Evolutionary conservation across 2,888 invertebrate genomes (phyloP).

Genomic region (Aleiodes leptofemur): DNA sequence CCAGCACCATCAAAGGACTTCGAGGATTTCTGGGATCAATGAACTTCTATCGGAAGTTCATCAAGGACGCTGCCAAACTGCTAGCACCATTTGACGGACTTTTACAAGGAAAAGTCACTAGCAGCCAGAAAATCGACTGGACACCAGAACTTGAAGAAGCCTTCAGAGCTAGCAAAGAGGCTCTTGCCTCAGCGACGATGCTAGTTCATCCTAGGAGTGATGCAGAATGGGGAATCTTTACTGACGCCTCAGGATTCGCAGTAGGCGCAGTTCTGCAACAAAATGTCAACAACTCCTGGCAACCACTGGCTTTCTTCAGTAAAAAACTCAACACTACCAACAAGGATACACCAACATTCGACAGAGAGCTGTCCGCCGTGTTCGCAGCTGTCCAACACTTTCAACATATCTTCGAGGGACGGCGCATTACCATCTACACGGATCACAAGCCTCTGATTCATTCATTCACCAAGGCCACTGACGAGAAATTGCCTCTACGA

Average conservation of each 20-base stretch:
- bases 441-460: constrained; percentile 42
- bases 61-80: not conserved
- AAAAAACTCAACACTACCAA: not conserved
- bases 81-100: not conserved
- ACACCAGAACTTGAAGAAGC: constrained; percentile 3
- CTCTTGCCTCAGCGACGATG: not conserved
- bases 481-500: not conserved
- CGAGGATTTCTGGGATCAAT: not conserved
- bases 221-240: too few relatives aligned
- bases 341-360: too few relatives aligned
- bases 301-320: not conserved
- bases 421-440: constrained; percentile 25
- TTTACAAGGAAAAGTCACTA: not conserved
- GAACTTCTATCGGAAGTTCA: constrained; percentile 9
- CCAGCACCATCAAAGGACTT: not conserved
- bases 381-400: too few relatives aligned
- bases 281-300: not conserved
- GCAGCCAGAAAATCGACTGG: not conserved
- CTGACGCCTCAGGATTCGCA: constrained; percentile 36
- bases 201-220: constrained; percentile 4
- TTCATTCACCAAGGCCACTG: constrained; percentile 21
- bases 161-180: not conserved
- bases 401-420: constrained; percentile 31
- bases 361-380: too few relatives aligned
- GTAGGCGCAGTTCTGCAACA: constrained; percentile 15